These are phyloP conservation scores for Oscheius sp. DNA, from an alignment of 2,888 invertebrate genomes.

Conservation along the genomic window DNA sequence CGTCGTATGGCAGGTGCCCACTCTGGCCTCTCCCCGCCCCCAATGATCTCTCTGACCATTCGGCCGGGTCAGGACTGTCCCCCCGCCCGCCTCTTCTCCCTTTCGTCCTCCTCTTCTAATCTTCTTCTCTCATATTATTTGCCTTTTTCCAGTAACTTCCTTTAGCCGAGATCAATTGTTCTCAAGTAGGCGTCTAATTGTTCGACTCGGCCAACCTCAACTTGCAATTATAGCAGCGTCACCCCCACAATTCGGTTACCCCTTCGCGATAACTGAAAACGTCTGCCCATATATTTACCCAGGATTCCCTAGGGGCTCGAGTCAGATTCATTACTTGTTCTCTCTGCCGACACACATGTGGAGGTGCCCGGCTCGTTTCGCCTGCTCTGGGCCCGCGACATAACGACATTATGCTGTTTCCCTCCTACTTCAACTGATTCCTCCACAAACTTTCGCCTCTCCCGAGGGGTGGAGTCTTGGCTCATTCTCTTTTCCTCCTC, in stretches of 20 bases:
- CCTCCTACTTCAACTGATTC: not conserved
- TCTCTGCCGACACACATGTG: not conserved
- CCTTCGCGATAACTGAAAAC: not conserved
- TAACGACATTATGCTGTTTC: not conserved
- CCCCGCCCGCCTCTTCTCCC: constrained; percentile 1
- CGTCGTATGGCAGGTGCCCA: constrained; percentile 8
- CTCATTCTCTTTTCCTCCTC: no score
- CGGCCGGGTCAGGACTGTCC: constrained; percentile 23
- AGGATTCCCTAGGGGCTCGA: constrained; percentile 1
- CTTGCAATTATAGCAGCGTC: constrained; percentile 27
- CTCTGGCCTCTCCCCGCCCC: constrained; percentile 13
- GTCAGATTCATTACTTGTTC: no score
- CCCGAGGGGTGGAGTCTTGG: no score
- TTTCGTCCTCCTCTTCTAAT: constrained; percentile 17
- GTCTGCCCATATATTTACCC: not conserved
- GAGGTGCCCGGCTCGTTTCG: constrained; percentile 8
- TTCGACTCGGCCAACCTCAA: constrained; percentile 11
- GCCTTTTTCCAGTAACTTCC: not conserved
- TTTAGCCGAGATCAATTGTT: constrained; percentile 5
- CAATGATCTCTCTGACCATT: constrained; percentile 12
- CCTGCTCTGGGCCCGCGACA: constrained; percentile 8
- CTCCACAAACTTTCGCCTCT: not conserved
- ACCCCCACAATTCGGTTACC: constrained; percentile 4
- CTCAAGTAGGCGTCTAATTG: constrained; percentile 28
- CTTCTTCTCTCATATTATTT: not conserved